Percentiles rank a stretch among this genome's conserved stretches.
Evolutionary conservation across 2,797 vertebrate species (phyloP).

Genomic region (Pangasius sanitwongsei): DNA sequence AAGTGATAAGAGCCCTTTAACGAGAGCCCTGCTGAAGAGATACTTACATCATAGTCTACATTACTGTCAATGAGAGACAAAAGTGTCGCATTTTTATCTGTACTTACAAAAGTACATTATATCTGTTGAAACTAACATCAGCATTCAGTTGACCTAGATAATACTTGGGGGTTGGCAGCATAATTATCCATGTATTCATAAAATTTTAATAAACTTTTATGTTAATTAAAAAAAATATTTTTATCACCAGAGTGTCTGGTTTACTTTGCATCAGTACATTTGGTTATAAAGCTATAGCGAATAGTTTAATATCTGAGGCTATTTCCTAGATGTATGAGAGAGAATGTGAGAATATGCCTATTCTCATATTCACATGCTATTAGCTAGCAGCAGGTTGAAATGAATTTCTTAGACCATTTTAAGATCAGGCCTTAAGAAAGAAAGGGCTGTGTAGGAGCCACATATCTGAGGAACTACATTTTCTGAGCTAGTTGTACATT

Average conservation of each 20-base stretch:
- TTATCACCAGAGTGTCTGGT: neutral
- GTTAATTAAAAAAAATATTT: too few relatives aligned
- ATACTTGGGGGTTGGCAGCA: neutral
- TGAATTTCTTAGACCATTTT: neutral
- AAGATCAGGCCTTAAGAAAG: neutral
- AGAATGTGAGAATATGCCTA: neutral
- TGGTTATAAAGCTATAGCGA: neutral
- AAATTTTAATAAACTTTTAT: constrained; percentile 1
- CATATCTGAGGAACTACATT: neutral
- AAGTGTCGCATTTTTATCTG: neutral
- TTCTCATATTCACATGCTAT: neutral
- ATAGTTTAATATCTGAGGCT: neutral
- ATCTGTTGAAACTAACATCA: constrained; percentile 6
- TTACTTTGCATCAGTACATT: neutral
- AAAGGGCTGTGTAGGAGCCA: neutral
- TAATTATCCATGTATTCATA: neutral
- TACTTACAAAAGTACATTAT: neutral
- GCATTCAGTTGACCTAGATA: neutral
- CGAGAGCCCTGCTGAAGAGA: neutral
- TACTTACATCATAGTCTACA: neutral
- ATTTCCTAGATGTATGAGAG: neutral
- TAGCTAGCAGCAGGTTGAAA: neutral
- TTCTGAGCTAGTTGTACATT: neutral
- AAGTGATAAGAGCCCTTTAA: neutral
- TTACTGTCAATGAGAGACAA: neutral